Conservation (phyloP, 2,888 invertebrate species). For the Ethmia dodecea region DNA sequence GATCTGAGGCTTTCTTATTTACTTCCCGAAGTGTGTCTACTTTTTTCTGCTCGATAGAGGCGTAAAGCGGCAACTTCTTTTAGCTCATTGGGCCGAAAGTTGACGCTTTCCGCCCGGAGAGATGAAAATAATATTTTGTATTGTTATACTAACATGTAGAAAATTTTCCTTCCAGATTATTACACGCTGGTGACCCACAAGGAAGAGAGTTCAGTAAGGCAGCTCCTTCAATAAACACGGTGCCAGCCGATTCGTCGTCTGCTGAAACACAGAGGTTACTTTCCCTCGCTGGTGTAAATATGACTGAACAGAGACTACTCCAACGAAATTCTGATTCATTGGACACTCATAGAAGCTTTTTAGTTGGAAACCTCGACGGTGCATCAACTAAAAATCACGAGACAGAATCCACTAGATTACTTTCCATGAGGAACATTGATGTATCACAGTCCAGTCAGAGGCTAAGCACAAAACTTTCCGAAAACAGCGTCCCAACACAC, state of each 20-base stretch:
- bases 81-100: too few relatives aligned
- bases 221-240: constrained; percentile 49
- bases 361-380: constrained; percentile 60
- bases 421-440: constrained; percentile 69
- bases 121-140: too few relatives aligned
- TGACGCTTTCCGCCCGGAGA: too few relatives aligned
- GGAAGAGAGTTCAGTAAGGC: constrained; percentile 55
- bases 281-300: constrained; percentile 70
- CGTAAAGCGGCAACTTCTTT: too few relatives aligned
- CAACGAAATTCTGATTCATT: constrained; percentile 71
- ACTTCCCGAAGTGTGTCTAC: too few relatives aligned
- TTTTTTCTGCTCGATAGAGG: too few relatives aligned
- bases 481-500: constrained; percentile 51
- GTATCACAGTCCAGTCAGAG: constrained; percentile 67
- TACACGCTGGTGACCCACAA: constrained; percentile 59
- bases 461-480: constrained; percentile 55
- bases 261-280: constrained; percentile 70
- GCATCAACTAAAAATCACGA: constrained; percentile 49
- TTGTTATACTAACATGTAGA: background rate
- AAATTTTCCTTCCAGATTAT: constrained; percentile 49
- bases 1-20: too few relatives aligned
- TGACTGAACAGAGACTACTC: constrained; percentile 74
- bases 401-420: constrained; percentile 58
- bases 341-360: constrained; percentile 70
- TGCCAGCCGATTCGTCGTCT: constrained; percentile 54